These are phyloP conservation scores for Tricholaema leucomelas DNA, from an alignment of 2,113 vertebrate species.

Conservation along the genomic window DNA sequence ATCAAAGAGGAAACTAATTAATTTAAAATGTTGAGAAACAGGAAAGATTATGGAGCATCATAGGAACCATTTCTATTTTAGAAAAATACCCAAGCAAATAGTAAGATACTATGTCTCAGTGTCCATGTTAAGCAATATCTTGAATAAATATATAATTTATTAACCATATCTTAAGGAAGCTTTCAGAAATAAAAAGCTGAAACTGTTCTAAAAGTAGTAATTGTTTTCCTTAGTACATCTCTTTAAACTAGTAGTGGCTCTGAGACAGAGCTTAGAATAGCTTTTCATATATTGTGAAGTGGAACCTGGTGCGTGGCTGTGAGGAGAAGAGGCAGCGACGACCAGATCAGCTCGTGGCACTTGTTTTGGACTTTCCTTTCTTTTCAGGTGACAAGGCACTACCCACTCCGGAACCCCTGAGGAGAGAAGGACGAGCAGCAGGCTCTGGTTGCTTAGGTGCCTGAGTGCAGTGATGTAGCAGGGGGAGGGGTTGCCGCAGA, in stretches of 20 bases:
- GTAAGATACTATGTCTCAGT: neutral
- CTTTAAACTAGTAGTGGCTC: neutral
- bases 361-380: no score
- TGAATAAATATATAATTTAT: neutral
- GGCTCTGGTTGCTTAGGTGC: no score
- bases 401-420: no score
- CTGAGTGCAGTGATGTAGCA: no score
- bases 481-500: no score
- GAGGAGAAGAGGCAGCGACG: no score
- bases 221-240: neutral
- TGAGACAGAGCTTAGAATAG: neutral
- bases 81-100: neutral
- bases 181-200: neutral
- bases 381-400: no score
- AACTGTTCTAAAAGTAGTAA: neutral
- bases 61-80: neutral
- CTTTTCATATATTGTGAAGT: neutral
- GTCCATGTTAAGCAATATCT: neutral
- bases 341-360: no score
- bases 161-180: neutral
- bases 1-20: neutral
- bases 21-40: neutral
- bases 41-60: neutral
- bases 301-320: no score
- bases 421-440: no score